phyloP scores from a whole-genome alignment of 1,140 invertebrate genomes.

The Schlechtendalia chinensis region DNA sequence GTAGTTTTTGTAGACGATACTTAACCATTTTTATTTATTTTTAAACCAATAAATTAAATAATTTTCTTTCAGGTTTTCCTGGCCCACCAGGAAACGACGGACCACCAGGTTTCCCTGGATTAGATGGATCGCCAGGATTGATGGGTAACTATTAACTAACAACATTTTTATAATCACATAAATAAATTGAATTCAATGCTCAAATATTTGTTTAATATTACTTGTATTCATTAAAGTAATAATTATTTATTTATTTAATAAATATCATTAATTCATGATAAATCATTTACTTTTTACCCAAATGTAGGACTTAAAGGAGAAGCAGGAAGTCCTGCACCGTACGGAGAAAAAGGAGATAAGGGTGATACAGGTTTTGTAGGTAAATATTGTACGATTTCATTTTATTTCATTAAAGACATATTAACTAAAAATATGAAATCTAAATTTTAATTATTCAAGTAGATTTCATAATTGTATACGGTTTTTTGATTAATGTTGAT shows the following conservation, averaged over 20 bases:
- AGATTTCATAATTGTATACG: too few species aligned
- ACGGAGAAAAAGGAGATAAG: constrained; percentile 58
- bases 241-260: neutral
- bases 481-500: too few species aligned
- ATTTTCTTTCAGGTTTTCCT: constrained; percentile 9
- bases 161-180: neutral
- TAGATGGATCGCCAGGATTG: constrained; percentile 61
- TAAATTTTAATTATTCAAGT: too few species aligned
- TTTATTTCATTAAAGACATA: neutral
- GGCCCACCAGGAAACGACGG: constrained; percentile 61
- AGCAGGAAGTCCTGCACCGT: constrained; percentile 63
- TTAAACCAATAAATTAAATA: neutral
- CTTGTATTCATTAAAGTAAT: neutral
- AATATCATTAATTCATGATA: too few species aligned
- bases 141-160: too few species aligned
- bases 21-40: too few species aligned
- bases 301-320: constrained; percentile 65
- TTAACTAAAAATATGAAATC: too few species aligned
- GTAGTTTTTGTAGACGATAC: neutral
- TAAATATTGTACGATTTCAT: constrained; percentile 16
- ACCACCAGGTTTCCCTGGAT: constrained; percentile 61
- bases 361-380: constrained; percentile 52
- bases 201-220: neutral
- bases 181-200: too few species aligned
- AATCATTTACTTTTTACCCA: neutral